These are phyloP conservation scores for Cremastinae sp. DNA, from an alignment of 2,888 invertebrate genomes.

Conservation along the genomic window DNA sequence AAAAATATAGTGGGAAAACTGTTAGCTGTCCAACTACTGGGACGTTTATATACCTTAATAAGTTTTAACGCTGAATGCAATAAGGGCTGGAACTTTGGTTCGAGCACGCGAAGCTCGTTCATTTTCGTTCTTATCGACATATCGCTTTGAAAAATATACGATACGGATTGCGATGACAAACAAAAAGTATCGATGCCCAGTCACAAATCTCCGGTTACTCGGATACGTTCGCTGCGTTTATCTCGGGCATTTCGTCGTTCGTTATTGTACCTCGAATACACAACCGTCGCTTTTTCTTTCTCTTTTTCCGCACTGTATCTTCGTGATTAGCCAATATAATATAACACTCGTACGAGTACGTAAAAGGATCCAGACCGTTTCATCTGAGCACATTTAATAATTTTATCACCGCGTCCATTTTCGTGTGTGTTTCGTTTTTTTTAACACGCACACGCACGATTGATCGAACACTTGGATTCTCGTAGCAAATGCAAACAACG, in stretches of 20 bases:
- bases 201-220: conserved; percentile 31
- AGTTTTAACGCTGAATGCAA: too few species aligned
- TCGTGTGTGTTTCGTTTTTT: neutral
- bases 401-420: conserved; percentile 1
- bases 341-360: conserved; percentile 43
- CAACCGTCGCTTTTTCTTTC: neutral
- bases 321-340: conserved; percentile 70
- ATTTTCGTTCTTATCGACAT: conserved; percentile 2
- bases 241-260: neutral
- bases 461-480: conserved; percentile 19
- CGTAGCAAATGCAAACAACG: conserved; percentile 8
- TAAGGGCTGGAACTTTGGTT: neutral
- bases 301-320: conserved; percentile 9
- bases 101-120: conserved; percentile 3
- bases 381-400: conserved; percentile 14
- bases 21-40: too few species aligned
- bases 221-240: conserved; percentile 5
- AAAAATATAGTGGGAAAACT: too few species aligned
- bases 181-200: conserved; percentile 34
- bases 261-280: conserved; percentile 7
- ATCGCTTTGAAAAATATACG: neutral
- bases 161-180: conserved; percentile 3
- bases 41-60: too few species aligned
- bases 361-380: conserved; percentile 43
- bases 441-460: conserved; percentile 4